Percentiles rank a stretch among this genome's conserved stretches.
Conservation (phyloP, 2,888 invertebrate genomes). For the Notodonta ziczac region DNA sequence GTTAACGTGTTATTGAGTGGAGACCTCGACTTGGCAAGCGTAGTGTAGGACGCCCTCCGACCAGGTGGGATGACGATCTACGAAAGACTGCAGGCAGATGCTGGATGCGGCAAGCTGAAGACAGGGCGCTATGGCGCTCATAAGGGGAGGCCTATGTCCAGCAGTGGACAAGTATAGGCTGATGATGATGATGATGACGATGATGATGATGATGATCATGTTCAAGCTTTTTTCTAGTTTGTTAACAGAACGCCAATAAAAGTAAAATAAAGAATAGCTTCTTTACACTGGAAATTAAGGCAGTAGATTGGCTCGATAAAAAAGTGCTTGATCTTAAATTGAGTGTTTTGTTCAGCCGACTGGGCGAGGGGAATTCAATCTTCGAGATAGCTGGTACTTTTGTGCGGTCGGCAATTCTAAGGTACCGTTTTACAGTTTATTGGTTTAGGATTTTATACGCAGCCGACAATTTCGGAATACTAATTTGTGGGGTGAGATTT, state of each 20-base stretch:
- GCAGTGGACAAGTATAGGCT: no score
- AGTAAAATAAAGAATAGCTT: conserved; percentile 19
- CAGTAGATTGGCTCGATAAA: conserved; percentile 50
- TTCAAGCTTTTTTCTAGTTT: not conserved
- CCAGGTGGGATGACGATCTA: no score
- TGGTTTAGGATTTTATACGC: conserved; percentile 43
- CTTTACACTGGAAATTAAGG: conserved; percentile 36
- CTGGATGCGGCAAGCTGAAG: no score
- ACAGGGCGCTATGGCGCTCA: no score
- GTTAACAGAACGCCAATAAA: not conserved
- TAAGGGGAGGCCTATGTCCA: no score
- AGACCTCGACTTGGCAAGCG: no score
- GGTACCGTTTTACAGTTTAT: conserved; percentile 41
- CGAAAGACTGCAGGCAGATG: no score
- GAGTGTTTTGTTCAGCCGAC: conserved; percentile 62
- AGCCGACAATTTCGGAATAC: conserved; percentile 35
- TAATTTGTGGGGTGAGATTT: conserved; percentile 32
- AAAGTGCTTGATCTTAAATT: conserved; percentile 62
- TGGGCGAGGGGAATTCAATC: conserved; percentile 51
- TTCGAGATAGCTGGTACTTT: conserved; percentile 36
- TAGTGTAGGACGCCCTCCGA: no score
- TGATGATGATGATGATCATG: no score
- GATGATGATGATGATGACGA: no score
- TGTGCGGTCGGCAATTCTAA: conserved; percentile 29
- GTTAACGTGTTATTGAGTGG: no score